Evolutionary conservation across 2,797 vertebrate genomes (phyloP).

Genomic region (Strix occidentalis): DNA sequence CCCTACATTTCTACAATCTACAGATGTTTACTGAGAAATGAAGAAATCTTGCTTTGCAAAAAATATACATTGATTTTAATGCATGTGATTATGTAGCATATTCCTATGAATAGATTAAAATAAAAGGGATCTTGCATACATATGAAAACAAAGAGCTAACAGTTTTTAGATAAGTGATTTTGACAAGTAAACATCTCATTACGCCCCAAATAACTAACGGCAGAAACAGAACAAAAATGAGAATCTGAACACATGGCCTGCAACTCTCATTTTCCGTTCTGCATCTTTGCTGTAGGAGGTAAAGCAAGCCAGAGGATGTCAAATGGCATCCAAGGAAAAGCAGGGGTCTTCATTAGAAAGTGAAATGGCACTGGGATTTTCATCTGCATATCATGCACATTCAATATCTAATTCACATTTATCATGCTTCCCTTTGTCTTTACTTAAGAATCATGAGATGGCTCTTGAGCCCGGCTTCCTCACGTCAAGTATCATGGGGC

Average conservation of each 20-base stretch:
- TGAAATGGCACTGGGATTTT: neutral
- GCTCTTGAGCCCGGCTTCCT: neutral
- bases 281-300: neutral
- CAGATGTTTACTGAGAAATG: neutral
- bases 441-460: fast-evolving
- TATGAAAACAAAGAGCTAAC: neutral
- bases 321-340: fast-evolving
- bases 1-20: neutral
- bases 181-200: neutral
- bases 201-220: neutral
- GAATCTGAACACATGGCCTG: fast-evolving
- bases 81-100: neutral
- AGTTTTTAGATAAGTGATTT: neutral
- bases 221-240: neutral
- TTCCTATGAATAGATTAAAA: neutral
- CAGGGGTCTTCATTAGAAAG: neutral
- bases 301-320: neutral
- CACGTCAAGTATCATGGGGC: fast-evolving
- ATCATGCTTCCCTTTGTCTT: neutral
- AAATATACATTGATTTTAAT: neutral
- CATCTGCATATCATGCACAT: fast-evolving
- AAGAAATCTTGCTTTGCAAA: neutral
- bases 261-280: neutral
- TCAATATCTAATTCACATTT: neutral
- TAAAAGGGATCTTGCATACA: neutral